These are phyloP conservation scores for Camelus bactrianus DNA, from an alignment of 2,113 vertebrate species.

Conservation along the genomic window DNA sequence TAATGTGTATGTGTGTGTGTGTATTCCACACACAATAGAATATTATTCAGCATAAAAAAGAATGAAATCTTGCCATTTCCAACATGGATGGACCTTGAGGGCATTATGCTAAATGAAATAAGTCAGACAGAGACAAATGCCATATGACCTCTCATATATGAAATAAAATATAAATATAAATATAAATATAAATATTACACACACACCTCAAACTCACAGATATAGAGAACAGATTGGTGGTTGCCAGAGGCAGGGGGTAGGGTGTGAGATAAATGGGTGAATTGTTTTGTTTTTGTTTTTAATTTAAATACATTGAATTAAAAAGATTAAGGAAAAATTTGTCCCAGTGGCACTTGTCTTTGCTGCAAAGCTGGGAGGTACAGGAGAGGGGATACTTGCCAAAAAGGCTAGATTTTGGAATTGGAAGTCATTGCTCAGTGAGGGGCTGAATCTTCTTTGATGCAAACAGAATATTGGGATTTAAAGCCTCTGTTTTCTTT, in stretches of 20 bases:
- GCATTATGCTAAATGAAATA: not conserved
- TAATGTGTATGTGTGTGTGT: not conserved
- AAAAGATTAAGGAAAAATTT: not conserved
- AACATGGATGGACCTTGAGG: not conserved
- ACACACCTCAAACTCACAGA: not conserved
- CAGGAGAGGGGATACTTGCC: not conserved
- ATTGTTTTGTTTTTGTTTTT: not conserved
- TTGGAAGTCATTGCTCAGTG: not conserved
- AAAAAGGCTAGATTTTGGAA: constrained; percentile 19
- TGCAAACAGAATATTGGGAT: constrained; percentile 37
- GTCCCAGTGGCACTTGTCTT: constrained; percentile 25
- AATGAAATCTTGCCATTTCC: not conserved
- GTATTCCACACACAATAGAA: not conserved
- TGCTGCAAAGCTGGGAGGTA: constrained; percentile 39
- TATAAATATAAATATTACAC: not conserved
- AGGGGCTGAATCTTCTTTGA: not conserved
- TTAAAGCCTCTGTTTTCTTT: not conserved
- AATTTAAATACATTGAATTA: not conserved
- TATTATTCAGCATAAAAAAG: not conserved
- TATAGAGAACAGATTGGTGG: not conserved
- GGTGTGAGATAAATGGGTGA: not conserved
- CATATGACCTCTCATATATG: not conserved
- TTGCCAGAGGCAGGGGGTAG: not conserved
- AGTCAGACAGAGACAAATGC: not conserved
- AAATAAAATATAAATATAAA: not conserved